Conservation (phyloP, 2,797 vertebrate species). For the Epinephelus malabaricus region DNA sequence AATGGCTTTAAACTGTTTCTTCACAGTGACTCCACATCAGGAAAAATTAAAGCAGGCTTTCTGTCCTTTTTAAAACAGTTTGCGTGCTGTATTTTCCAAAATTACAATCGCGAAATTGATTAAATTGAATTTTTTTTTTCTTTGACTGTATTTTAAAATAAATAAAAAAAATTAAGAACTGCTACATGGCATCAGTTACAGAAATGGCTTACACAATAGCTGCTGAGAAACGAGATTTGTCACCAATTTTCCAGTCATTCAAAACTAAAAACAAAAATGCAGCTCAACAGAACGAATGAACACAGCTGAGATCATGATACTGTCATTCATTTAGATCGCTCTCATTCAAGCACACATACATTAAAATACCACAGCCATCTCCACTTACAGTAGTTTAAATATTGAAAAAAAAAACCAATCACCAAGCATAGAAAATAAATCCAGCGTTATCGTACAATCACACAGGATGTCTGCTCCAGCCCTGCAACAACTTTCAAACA, state of each 20-base stretch:
- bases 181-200: conserved; percentile 60
- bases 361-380: conserved; percentile 50
- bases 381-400: conserved; percentile 79
- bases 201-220: conserved; percentile 45
- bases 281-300: conserved; percentile 38
- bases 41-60: conserved; percentile 33
- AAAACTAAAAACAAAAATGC: conserved; percentile 44
- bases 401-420: conserved; percentile 47
- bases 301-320: conserved; percentile 33
- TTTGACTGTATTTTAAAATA: conserved; percentile 60
- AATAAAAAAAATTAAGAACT: conserved; percentile 70
- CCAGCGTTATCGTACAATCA: conserved; percentile 63
- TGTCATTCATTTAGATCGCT: conserved; percentile 50
- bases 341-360: conserved; percentile 53
- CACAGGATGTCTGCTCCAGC: conserved; percentile 43
- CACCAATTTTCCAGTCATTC: conserved; percentile 57
- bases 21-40: conserved; percentile 57
- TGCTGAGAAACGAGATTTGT: conserved; percentile 41
- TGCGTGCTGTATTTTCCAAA: conserved; percentile 44
- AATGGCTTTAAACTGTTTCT: conserved; percentile 51
- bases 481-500: conserved; percentile 49
- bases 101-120: conserved; percentile 46
- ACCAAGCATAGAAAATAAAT: conserved; percentile 61
- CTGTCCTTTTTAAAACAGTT: conserved; percentile 9
- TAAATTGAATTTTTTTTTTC: conserved; percentile 18